A percentile compares a stretch with the other conserved stretches of the same genome.
Conservation (phyloP, 2,888 invertebrate genomes). For the Heliconius ethilla region DNA sequence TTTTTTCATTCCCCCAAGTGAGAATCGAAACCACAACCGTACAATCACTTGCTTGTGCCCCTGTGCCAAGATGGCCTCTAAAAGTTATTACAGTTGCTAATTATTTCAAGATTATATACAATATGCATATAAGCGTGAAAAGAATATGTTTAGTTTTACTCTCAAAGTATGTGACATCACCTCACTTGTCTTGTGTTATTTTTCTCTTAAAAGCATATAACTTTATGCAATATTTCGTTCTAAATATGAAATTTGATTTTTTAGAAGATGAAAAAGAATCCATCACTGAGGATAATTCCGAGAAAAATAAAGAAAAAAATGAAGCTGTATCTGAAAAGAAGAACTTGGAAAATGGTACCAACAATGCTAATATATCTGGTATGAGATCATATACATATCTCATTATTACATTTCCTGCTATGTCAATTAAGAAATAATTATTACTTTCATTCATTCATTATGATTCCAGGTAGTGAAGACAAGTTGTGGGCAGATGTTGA, state of each 20-base stretch:
- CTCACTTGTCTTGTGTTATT: not conserved
- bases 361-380: conserved; percentile 62
- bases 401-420: not conserved
- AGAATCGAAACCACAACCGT: too few relatives aligned
- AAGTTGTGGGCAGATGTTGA: conserved; percentile 92
- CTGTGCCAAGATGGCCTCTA: too few relatives aligned
- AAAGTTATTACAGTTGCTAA: too few relatives aligned
- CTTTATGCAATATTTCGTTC: not conserved
- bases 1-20: too few relatives aligned
- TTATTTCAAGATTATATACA: too few relatives aligned
- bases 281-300: conserved; percentile 53
- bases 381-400: conserved; percentile 22
- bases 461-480: conserved; percentile 81
- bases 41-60: too few relatives aligned
- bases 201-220: not conserved
- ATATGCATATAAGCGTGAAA: too few relatives aligned
- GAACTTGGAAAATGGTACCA: conserved; percentile 72
- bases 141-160: too few relatives aligned
- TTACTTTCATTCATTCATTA: not conserved
- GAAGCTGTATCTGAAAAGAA: conserved; percentile 73
- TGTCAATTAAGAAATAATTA: not conserved
- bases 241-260: not conserved
- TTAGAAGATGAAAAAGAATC: conserved; percentile 69
- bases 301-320: conserved; percentile 67
- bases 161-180: too few relatives aligned